Evolutionary conservation across 2,797 vertebrate genomes (phyloP), one percentile per base, ranked within the genome.

Genomic region (Hippopotamyrus pictus): DNA sequence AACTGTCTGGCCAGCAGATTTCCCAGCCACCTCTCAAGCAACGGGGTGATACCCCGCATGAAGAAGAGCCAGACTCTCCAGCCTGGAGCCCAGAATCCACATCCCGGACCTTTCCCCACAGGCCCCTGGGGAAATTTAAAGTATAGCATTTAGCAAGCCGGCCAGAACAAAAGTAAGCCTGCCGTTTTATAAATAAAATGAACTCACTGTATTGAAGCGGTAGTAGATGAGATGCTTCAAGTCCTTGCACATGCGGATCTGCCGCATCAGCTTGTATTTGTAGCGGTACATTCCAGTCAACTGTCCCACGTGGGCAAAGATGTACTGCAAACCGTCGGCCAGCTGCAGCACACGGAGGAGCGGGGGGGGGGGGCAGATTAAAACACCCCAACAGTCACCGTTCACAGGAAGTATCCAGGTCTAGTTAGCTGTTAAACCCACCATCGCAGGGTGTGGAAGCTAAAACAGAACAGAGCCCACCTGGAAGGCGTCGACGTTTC

Each of bases 11-110:
- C 99, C 93, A 99, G 95, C 91, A 99, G 96, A 95, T 99, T 99
- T 50, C 99, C 99, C 14, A 99, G 96, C 99, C 99, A 99, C 48
- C 99, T 97, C 92, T 99, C 99, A 93, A 99, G 93, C 93, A 99
- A 94, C 0, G 99, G 99, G 0, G 99, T 99, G 93, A 99, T 99
- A 82, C 99, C 99, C 65, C 99, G 97, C 99, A 99, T 99, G 94
- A 99, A 99, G 94, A 99, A 99, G 73, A 99, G 95, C 99, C 99
- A 99, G 48, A 99, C 99, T 88, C 99, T 96, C 99, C 99, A 99
- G 50, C 99, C 99, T 0, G 99, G 96, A 91, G 97, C 98, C 99
- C 99, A 99, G 94, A 99, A 99, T 17, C 99, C 99, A 95, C 99
- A 99, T 90, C 99, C 99, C 85, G 99, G 99, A 90, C 99, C 99